Evolutionary conservation across 1,140 invertebrate genomes (phyloP), one percentile per base, ranked within the genome.

Genomic region (Megathymus violae): DNA sequence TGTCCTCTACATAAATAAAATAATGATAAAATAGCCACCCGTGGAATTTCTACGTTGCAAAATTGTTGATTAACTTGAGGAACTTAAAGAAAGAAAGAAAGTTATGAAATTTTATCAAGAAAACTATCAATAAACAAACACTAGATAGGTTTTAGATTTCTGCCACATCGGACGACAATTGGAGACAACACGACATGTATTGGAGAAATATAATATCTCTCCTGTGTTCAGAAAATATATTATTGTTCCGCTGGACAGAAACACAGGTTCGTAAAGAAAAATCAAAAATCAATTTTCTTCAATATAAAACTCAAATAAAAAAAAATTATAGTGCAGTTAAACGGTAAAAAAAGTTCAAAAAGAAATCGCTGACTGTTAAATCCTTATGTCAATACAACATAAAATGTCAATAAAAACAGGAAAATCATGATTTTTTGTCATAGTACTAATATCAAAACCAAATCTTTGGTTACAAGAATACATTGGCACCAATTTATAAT

Each of bases 181-280:
- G 25, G 22, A 22, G 46, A 27, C n/a, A n/a, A 27, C 22, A 48
- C 22, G 11, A 48, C 13, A 11, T 22, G n/a, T 13, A n/a, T 17
- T 47, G 16, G 43, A 25, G 25, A 48, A 6, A 14, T 31, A 48
- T 31, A 27, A 47, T 17, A 47, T 47, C 46, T 48, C 9, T 19
- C 22, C 27, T 31, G 22, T 31, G 46, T 31, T 31, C 22, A 13
- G 13, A 48, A 48, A 48, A 31, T 6, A 48, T 27, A 48, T 48
- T 48, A 46, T 22, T 15, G 6, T n/a, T n/a, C n/a, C 25, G 25
- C 4, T 22, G 46, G 25, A 48, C 46, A 9, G 15, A 14, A 22
- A 14, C 4, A 27, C 1, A 14, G 16, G 25, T n/a, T 14, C n/a
- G 46, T 1, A 7, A 31, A 31, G 27, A 31, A 31, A 31, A 7